A percentile compares a stretch with the other conserved stretches of the same genome.
phyloP scores from a whole-genome alignment of 2,797 vertebrate genomes.

The Rhinoraja longicauda region DNA sequence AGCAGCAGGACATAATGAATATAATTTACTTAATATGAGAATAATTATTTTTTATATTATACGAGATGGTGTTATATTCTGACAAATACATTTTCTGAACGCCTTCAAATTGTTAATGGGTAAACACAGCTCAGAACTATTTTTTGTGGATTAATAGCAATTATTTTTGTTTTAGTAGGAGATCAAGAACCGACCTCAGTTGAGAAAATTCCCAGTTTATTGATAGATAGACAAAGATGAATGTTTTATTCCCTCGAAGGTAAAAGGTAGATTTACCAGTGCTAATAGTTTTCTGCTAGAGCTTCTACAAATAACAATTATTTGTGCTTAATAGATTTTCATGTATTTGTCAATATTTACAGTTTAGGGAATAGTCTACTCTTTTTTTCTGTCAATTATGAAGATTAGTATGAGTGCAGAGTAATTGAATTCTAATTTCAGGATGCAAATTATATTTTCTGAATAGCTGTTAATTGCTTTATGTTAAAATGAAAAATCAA shows the following conservation, averaged over 20 bases:
- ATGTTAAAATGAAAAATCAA: not conserved
- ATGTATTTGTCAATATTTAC: slow-evolving; percentile 1
- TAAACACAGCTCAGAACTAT: too few species aligned
- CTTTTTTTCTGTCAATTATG: not conserved
- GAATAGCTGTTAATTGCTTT: not conserved
- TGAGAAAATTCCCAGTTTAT: not conserved
- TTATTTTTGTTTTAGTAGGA: not conserved
- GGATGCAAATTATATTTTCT: not conserved
- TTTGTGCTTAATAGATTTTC: not conserved
- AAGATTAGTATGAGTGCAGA: not conserved
- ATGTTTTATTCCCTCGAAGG: not conserved
- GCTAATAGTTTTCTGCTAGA: not conserved
- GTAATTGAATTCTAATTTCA: not conserved
- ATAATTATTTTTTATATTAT: not conserved
- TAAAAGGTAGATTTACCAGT: not conserved
- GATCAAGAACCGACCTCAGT: not conserved
- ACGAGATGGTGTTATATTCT: not conserved
- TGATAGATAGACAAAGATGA: not conserved
- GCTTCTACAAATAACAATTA: not conserved
- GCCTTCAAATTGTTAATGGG: not conserved
- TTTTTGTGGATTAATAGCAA: not conserved
- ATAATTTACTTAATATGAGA: not conserved
- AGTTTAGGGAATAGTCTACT: not conserved
- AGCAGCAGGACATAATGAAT: not conserved
- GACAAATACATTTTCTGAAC: not conserved